Percentiles rank a stretch among this genome's conserved stretches.
Conservation (phyloP, 2,113 vertebrate species). For the Gadus chalcogrammus region DNA sequence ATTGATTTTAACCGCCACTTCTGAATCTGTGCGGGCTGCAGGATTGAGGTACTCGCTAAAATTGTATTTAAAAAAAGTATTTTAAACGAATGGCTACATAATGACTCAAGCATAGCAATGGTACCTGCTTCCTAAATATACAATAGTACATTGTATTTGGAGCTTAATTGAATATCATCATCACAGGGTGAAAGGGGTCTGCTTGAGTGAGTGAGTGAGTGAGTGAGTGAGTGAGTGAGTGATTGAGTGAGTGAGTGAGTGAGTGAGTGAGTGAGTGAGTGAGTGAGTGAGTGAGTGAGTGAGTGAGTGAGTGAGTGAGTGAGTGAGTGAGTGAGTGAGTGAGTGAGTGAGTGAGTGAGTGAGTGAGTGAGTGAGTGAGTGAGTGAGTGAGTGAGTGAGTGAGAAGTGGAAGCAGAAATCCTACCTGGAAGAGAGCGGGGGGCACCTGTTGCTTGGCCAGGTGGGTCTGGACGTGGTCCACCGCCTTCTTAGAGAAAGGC, state of each 20-base stretch:
- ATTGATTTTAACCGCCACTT: no score
- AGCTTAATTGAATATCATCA: no score
- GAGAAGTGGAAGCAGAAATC: conserved; percentile 3
- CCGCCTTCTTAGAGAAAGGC: conserved; percentile 93
- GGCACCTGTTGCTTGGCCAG: conserved; percentile 91
- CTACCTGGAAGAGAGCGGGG: conserved; percentile 91
- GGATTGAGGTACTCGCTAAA: no score
- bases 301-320: background rate
- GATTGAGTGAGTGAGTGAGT: background rate
- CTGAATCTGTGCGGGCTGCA: no score
- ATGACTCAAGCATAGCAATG: no score
- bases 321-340: background rate
- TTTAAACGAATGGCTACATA: no score
- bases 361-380: background rate
- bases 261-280: background rate
- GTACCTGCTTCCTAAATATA: no score
- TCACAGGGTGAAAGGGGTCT: no score
- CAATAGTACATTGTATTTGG: no score
- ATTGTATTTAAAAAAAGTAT: no score
- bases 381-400: background rate
- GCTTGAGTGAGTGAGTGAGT: background rate
- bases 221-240: background rate
- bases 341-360: background rate
- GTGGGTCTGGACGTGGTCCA: conserved; percentile 93
- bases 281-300: background rate